Conservation (phyloP, 2,113 vertebrate species). For the Siniperca knerii region DNA sequence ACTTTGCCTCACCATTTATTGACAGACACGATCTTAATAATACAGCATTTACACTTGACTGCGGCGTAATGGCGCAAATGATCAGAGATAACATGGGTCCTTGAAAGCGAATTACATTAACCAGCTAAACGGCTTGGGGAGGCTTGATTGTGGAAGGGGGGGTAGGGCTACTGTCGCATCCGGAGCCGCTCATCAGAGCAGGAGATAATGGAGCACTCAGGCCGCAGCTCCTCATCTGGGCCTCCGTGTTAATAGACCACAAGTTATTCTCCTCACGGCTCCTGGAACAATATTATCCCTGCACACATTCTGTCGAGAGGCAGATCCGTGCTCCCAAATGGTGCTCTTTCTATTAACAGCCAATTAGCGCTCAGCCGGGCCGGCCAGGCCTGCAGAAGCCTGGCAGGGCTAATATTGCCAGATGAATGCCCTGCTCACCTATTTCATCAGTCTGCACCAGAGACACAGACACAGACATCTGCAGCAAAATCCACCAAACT, state of each 20-base stretch:
- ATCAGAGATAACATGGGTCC: conserved; percentile 94
- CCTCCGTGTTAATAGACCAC: conserved; percentile 86
- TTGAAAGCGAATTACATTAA: conserved; percentile 95
- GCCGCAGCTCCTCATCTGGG: conserved; percentile 84
- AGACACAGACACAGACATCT: background rate
- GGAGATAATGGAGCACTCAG: conserved; percentile 93
- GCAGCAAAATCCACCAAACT: background rate
- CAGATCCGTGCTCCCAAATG: conserved; percentile 85
- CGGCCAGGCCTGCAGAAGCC: conserved; percentile 73
- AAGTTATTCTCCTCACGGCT: conserved; percentile 92
- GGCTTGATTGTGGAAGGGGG: conserved; percentile 53
- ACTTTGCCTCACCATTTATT: conserved; percentile 79
- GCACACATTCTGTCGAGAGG: conserved; percentile 78
- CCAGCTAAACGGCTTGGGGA: conserved; percentile 91
- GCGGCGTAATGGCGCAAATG: conserved; percentile 94
- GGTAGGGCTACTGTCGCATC: conserved; percentile 78
- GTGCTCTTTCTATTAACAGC: conserved; percentile 84
- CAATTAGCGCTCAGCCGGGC: conserved; percentile 72
- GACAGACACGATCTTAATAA: conserved; percentile 87
- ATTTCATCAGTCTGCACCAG: conserved; percentile 56
- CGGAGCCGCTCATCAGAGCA: conserved; percentile 89
- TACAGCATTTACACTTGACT: conserved; percentile 92
- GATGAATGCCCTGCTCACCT: conserved; percentile 74
- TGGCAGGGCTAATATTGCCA: conserved; percentile 76
- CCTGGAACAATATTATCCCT: conserved; percentile 89